Conservation (phyloP, 2,888 invertebrate genomes). For the Cantharis flavilabris region DNA sequence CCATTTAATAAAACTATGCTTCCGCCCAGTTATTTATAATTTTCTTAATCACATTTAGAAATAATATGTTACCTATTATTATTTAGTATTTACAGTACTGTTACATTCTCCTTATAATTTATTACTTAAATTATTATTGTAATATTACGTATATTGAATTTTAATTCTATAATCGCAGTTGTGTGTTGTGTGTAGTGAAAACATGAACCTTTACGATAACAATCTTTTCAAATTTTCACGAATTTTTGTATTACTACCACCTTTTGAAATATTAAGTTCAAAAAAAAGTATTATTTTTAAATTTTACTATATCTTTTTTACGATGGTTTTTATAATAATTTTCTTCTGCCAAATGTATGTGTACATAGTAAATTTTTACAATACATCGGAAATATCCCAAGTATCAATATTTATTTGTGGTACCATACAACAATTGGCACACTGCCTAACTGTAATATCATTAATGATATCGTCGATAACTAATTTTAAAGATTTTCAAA, state of each 20-base stretch:
- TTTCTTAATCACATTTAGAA: no score
- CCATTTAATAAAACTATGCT: no score
- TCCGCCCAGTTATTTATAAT: no score
- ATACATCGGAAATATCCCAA: not conserved
- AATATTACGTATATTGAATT: no score
- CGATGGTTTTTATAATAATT: not conserved
- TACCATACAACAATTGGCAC: not conserved
- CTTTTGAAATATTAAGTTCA: not conserved
- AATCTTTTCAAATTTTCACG: no score
- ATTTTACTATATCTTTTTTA: not conserved
- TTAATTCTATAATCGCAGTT: no score
- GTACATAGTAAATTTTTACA: not conserved
- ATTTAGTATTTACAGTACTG: no score
- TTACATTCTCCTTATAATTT: no score
- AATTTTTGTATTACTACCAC: not conserved
- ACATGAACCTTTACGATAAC: no score
- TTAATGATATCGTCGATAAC: not conserved
- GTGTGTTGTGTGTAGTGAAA: no score
- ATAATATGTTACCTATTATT: no score
- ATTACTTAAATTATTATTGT: no score
- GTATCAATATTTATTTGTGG: not conserved
- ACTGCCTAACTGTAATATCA: not conserved
- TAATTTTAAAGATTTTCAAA: not conserved
- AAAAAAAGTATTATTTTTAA: not conserved
- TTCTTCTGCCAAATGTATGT: not conserved